Base-by-base conservation (phyloP, 1,140 invertebrate genomes). In the Drosophila ohnishii region DNA sequence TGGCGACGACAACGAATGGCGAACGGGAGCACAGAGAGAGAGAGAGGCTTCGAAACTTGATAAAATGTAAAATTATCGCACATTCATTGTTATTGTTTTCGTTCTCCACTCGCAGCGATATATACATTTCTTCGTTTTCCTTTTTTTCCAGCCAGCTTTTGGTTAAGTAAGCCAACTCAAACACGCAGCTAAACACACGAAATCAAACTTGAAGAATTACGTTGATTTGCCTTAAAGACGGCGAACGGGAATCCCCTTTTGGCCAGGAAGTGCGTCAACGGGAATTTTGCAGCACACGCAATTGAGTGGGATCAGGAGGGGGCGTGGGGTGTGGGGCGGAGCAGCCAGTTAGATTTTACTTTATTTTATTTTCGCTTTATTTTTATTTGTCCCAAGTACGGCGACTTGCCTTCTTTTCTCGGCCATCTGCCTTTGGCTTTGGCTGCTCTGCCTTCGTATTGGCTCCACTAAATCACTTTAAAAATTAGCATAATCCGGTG, bases 51-150 rank as follows among this genome's bases (percentile, higher is more conserved):
- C 66, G 66, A 77, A 88, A 84, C 85, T 89, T 88, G 84, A 88
- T 88, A 88, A 88, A 87, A 87, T 87, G 84, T 87, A 87, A 88
- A 88, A 88, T 88, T 88, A 88, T 88, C 85, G 85, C 80, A 89
- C 85, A 89, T 80, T 88, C 85, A 88, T 88, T 88, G 84, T 84
- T 89, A 87, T 87, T 88, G 83, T 87, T 87, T 80, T 83, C 47
- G 62, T 66, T 75, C 62, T 42, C 19, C 42, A 35, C 51, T n/a
- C 53, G 7, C 28, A 44, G 67, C 40, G 30, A 47, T 62, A 34
- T 72, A 34, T 75, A 59, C 19, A 56, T 47, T 78, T 67, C n/a
- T 48, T 14, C 32, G 14, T 32, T 60, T 45, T 32, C 19, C 19
- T 30, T 56, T 44, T 34, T 16, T 72, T 67, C 35, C 16, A 25